Evolutionary conservation across 2,113 vertebrate species (phyloP).

Genomic region (Panthera uncia): DNA sequence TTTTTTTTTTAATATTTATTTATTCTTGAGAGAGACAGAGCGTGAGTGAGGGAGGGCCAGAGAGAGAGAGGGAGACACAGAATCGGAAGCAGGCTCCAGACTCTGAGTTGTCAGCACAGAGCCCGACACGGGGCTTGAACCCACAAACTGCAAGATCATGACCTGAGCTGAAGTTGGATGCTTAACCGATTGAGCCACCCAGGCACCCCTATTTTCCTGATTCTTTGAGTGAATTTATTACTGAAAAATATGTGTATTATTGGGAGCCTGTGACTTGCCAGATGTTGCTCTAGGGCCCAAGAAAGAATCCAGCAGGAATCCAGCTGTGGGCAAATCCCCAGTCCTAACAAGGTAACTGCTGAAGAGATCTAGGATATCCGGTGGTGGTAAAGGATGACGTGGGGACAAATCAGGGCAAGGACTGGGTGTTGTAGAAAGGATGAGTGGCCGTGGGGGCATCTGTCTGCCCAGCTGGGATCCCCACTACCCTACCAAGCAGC

Average conservation of each 20-base stretch:
- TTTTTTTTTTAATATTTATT: no score
- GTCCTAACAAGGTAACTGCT: background rate
- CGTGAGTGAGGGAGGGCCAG: no score
- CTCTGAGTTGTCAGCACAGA: no score
- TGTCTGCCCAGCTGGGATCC: background rate
- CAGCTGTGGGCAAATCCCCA: background rate
- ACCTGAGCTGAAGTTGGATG: no score
- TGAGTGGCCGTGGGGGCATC: background rate
- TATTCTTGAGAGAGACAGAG: no score
- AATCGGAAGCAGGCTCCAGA: no score
- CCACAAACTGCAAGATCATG: no score
- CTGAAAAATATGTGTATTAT: no score
- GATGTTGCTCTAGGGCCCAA: background rate
- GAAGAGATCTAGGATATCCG: background rate
- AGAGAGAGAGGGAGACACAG: no score
- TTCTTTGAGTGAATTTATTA: background rate
- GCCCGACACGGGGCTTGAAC: no score
- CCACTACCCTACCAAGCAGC: background rate
- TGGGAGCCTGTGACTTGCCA: background rate
- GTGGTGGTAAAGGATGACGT: fast-evolving
- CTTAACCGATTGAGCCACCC: no score
- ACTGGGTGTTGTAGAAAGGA: background rate
- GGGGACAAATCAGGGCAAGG: background rate
- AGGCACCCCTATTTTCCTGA: background rate
- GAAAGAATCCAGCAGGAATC: background rate